Evolutionary conservation across 2,113 vertebrate species (phyloP).

Genomic region (Dasyurus viverrinus): DNA sequence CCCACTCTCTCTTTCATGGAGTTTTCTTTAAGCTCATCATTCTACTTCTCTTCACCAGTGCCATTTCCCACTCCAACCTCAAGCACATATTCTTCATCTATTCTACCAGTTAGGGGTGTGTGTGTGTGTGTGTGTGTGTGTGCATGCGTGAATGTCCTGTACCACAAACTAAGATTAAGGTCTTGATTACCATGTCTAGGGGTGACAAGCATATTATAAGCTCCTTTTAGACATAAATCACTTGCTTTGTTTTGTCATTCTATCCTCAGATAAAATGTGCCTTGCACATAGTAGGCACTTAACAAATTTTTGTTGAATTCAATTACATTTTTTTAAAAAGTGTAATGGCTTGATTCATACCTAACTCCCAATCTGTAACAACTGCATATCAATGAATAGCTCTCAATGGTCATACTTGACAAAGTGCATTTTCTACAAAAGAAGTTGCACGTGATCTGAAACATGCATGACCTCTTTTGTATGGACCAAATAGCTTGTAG

Average conservation of each 20-base stretch:
- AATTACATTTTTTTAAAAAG: not conserved
- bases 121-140: not conserved
- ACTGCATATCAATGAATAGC: not conserved
- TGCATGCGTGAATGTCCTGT: not conserved
- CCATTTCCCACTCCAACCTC: not conserved
- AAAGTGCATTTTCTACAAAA: not conserved
- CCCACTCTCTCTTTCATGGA: not conserved
- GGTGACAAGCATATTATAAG: not conserved
- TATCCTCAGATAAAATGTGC: not conserved
- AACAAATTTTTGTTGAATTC: not conserved
- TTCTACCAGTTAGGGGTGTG: not conserved
- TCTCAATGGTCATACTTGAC: not conserved
- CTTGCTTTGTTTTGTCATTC: not conserved
- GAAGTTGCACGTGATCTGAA: not conserved
- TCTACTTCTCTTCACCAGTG: not conserved
- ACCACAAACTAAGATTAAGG: not conserved
- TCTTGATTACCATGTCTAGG: not conserved
- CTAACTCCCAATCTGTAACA: not conserved
- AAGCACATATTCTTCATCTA: not conserved
- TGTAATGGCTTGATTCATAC: not conserved
- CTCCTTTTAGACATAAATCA: not conserved
- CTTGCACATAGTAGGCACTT: not conserved
- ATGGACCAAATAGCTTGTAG: not conserved
- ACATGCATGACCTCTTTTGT: not conserved
- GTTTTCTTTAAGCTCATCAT: not conserved